Percentiles rank a stretch among this genome's conserved stretches.
These are phyloP conservation scores for Pygoscelis antarcticus DNA, from an alignment of 2,113 vertebrate genomes.

Conservation along the genomic window DNA sequence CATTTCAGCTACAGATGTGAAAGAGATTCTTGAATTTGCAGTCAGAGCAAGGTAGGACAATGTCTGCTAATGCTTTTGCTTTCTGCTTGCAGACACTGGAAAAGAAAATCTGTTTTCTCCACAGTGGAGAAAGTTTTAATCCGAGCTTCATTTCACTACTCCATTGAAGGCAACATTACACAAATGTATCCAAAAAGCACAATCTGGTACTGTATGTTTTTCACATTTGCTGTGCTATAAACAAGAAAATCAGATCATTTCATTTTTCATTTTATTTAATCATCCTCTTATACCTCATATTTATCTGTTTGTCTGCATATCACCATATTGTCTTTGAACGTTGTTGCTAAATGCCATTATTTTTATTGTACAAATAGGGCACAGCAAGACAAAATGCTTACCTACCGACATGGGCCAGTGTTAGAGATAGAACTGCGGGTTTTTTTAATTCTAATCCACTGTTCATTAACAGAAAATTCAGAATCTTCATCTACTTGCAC, in stretches of 20 bases:
- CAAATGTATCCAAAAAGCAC: background rate
- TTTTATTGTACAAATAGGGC: background rate
- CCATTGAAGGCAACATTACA: background rate
- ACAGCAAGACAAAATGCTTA: background rate
- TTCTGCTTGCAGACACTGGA: background rate
- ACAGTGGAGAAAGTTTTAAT: background rate
- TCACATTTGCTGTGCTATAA: background rate
- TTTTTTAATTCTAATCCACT: background rate
- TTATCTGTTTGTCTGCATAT: background rate
- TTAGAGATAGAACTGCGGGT: background rate
- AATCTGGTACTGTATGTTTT: background rate
- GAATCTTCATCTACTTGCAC: background rate
- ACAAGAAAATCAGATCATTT: background rate
- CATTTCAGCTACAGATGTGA: background rate
- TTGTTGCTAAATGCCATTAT: background rate
- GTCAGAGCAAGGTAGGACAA: background rate
- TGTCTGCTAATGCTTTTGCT: background rate
- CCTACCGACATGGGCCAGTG: background rate
- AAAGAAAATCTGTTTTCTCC: background rate
- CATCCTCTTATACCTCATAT: background rate
- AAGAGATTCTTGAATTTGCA: background rate
- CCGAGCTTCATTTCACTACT: background rate
- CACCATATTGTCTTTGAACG: background rate
- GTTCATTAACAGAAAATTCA: background rate
- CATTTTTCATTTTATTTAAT: background rate